phyloP scores from a whole-genome alignment of 2,797 vertebrate species.

The Oreochromis grahami region DNA sequence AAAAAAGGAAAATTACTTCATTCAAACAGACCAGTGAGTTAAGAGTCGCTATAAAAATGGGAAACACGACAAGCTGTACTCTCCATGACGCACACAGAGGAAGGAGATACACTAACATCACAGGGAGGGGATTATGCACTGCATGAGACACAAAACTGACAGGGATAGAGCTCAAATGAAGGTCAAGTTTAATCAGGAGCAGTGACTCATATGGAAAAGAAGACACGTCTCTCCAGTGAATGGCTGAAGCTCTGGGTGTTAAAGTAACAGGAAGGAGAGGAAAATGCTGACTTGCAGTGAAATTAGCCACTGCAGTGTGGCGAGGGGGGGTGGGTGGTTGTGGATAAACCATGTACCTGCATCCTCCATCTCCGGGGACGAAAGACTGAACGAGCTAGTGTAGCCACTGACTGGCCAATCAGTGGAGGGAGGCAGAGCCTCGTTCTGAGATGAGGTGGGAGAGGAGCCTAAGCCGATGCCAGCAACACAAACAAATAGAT shows the following conservation, averaged over 20 bases:
- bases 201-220: conserved; percentile 2
- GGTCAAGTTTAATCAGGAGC: conserved; percentile 7
- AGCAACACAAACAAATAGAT: conserved; percentile 55
- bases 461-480: conserved; percentile 72
- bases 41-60: background rate
- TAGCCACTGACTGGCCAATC: conserved; percentile 91
- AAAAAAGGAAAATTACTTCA: background rate
- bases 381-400: conserved; percentile 88
- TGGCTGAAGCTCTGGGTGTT: conserved; percentile 4
- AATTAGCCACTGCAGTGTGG: conserved; percentile 19
- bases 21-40: background rate
- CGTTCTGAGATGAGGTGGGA: conserved; percentile 87
- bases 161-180: background rate
- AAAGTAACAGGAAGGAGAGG: conserved; percentile 14
- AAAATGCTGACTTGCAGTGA: conserved; percentile 23
- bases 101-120: conserved; percentile 22
- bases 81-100: conserved; percentile 38
- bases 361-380: conserved; percentile 81
- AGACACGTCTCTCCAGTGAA: background rate
- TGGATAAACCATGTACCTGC: conserved; percentile 77
- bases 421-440: conserved; percentile 86
- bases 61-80: background rate
- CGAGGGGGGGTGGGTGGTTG: background rate
- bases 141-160: conserved; percentile 1
- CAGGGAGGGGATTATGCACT: background rate